Evolutionary conservation across 1,140 invertebrate species (phyloP).

Genomic region (Apocrypta bakeri): DNA sequence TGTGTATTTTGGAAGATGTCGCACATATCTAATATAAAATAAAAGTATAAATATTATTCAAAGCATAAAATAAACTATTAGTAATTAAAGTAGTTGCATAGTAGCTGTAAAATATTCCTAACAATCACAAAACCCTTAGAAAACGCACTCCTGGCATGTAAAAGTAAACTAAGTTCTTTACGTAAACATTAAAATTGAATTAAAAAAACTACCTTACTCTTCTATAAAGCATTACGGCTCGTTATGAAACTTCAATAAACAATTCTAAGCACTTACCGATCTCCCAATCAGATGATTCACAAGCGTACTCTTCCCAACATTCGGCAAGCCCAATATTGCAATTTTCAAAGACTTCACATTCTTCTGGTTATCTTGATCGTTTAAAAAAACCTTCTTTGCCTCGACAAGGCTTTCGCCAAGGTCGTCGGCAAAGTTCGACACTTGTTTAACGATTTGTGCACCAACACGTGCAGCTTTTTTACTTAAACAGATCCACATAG

Average conservation of each 20-base stretch:
- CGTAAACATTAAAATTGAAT: too few relatives aligned
- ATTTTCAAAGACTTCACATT: slow-evolving; percentile 80
- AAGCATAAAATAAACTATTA: too few relatives aligned
- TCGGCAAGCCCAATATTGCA: slow-evolving; percentile 92
- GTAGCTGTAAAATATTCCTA: too few relatives aligned
- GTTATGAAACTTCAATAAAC: slow-evolving; percentile 22
- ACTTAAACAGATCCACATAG: slow-evolving; percentile 37
- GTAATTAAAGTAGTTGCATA: too few relatives aligned
- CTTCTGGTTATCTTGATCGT: slow-evolving; percentile 41
- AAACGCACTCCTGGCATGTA: too few relatives aligned
- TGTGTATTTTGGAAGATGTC: slow-evolving; percentile 92
- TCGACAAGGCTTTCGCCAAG: slow-evolving; percentile 37
- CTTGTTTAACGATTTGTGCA: slow-evolving; percentile 29
- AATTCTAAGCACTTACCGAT: slow-evolving; percentile 78
- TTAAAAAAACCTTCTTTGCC: slow-evolving; percentile 34
- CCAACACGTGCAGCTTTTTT: slow-evolving; percentile 2
- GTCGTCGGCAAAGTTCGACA: slow-evolving; percentile 43
- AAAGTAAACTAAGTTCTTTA: too few relatives aligned
- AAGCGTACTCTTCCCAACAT: slow-evolving; percentile 95
- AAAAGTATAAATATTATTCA: slow-evolving; percentile 27
- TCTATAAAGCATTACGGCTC: too few relatives aligned
- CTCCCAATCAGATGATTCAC: slow-evolving; percentile 89
- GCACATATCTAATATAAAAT: slow-evolving; percentile 83
- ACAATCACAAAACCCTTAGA: too few relatives aligned
- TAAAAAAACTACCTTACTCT: too few relatives aligned